Conservation (phyloP, 2,113 vertebrate genomes). For the Poecilia latipinna region DNA sequence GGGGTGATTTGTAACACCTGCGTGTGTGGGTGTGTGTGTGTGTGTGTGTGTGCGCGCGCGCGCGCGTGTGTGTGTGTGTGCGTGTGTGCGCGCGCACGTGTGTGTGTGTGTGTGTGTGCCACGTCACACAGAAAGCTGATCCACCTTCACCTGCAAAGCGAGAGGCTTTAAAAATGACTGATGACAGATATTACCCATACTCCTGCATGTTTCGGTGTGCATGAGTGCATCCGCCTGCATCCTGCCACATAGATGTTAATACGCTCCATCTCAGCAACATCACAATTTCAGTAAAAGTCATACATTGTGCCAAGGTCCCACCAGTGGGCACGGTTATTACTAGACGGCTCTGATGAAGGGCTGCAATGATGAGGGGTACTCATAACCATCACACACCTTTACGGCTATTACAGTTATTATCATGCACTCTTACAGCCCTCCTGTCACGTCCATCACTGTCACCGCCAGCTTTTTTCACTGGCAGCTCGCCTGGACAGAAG, state of each 20-base stretch:
- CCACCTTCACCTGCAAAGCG: background rate
- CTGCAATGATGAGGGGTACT: slow-evolving; percentile 33
- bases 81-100: too few relatives aligned
- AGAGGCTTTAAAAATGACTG: slow-evolving; percentile 1
- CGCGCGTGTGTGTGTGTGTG: too few relatives aligned
- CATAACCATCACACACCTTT: slow-evolving; percentile 4
- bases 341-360: slow-evolving; percentile 22
- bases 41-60: too few relatives aligned
- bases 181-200: background rate
- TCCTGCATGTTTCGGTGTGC: slow-evolving; percentile 2
- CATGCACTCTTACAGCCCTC: background rate
- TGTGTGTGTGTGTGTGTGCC: background rate
- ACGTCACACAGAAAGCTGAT: background rate
- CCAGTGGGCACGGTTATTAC: slow-evolving; percentile 19
- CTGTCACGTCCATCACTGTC: slow-evolving; percentile 49
- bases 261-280: slow-evolving; percentile 9
- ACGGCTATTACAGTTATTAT: slow-evolving; percentile 17
- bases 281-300: slow-evolving; percentile 43
- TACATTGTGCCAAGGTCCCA: slow-evolving; percentile 1
- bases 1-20: background rate
- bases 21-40: background rate
- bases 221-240: slow-evolving; percentile 6
- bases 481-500: slow-evolving; percentile 23
- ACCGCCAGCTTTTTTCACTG: slow-evolving; percentile 23
- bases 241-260: background rate